Conservation (phyloP, 1,140 invertebrate genomes). For the Bombyx mandarina region DNA sequence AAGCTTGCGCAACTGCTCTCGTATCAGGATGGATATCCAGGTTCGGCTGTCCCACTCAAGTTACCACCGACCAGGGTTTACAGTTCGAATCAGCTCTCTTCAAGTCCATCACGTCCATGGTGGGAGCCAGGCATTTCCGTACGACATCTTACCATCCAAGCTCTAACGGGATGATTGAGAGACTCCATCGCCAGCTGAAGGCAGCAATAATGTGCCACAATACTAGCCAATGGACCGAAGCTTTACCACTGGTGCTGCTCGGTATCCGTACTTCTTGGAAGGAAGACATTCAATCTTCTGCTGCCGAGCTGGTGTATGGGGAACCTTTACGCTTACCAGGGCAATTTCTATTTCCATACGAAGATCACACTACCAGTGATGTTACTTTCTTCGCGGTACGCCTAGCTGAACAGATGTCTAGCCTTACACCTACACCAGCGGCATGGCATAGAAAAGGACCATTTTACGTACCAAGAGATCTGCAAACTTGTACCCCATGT, state of each 20-base stretch:
- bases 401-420: neutral
- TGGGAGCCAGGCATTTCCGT: neutral
- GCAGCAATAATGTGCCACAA: neutral
- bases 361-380: neutral
- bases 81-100: constrained; percentile 14
- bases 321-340: neutral
- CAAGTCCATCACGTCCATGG: neutral
- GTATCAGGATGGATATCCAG: constrained; percentile 4
- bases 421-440: neutral
- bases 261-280: neutral
- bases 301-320: neutral
- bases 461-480: neutral
- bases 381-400: neutral
- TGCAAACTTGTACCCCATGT: neutral
- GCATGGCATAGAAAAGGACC: neutral
- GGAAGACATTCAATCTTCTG: neutral
- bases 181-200: constrained; percentile 2
- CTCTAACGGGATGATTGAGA: neutral
- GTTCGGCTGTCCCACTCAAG: constrained; percentile 5
- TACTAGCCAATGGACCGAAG: neutral
- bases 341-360: neutral
- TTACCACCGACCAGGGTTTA: constrained; percentile 9
- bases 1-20: constrained; percentile 8
- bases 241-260: neutral
- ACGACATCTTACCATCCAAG: constrained; percentile 4